A percentile compares a stretch with the other conserved stretches of the same genome.
These are phyloP conservation scores for Arctia plantaginis DNA, from an alignment of 2,888 invertebrate genomes.

Conservation along the genomic window DNA sequence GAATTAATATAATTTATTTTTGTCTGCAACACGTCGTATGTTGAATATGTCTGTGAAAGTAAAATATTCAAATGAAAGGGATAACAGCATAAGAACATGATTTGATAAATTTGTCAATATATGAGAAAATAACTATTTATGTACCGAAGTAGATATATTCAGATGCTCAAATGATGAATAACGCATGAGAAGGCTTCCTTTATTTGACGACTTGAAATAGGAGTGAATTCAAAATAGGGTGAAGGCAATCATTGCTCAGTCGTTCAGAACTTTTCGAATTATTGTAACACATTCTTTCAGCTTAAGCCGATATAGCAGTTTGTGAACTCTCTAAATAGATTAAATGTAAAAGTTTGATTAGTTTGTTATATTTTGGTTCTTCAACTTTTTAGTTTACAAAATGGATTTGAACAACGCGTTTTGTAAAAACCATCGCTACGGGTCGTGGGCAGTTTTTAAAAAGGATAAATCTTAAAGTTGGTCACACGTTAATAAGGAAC, in stretches of 20 bases:
- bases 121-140: constrained; percentile 32
- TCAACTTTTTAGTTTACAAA: not conserved
- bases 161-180: constrained; percentile 64
- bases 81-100: constrained; percentile 1
- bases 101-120: constrained; percentile 27
- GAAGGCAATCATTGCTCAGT: constrained; percentile 45
- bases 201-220: constrained; percentile 64
- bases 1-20: not conserved
- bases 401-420: too few species aligned
- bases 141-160: constrained; percentile 42
- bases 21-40: not conserved
- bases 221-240: constrained; percentile 60
- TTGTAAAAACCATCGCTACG: too few species aligned
- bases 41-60: not conserved
- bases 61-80: not conserved
- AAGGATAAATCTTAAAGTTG: not conserved
- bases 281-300: constrained; percentile 39
- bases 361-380: constrained; percentile 9
- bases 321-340: constrained; percentile 20
- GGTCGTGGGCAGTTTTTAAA: too few species aligned
- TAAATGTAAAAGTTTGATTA: constrained; percentile 26
- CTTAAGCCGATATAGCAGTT: constrained; percentile 44
- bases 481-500: not conserved
- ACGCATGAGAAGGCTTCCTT: constrained; percentile 65
- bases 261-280: constrained; percentile 45